These are phyloP conservation scores for Heliconius himera DNA, from an alignment of 1,140 invertebrate genomes.

Conservation along the genomic window DNA sequence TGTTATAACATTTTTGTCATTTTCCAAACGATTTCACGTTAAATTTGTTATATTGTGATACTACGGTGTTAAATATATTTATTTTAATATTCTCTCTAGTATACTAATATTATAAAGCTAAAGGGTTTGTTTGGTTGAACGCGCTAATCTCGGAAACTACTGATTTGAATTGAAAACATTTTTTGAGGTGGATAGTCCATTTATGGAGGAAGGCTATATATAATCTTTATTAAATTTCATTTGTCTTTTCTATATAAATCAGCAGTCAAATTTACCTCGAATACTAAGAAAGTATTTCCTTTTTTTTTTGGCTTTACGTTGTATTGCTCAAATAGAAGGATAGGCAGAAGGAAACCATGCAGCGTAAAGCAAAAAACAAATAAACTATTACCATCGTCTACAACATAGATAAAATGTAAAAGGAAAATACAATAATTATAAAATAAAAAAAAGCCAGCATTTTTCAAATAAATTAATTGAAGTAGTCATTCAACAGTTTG, in stretches of 20 bases:
- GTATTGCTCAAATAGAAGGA: no score
- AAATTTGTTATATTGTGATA: neutral
- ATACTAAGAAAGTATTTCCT: no score
- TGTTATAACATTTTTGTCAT: slow-evolving; percentile 13
- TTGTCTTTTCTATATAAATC: no score
- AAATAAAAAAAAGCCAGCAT: neutral
- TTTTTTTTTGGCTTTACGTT: no score
- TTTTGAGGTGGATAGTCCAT: no score
- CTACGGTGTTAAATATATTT: neutral
- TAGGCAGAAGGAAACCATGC: no score
- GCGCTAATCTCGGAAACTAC: no score
- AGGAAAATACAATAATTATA: neutral
- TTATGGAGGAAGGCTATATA: no score
- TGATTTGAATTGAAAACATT: no score
- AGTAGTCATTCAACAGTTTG: neutral
- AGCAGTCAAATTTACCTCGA: no score
- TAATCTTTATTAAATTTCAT: no score
- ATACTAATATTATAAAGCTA: neutral
- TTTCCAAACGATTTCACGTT: neutral
- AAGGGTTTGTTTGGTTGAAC: no score
- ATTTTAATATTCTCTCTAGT: neutral
- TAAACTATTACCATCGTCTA: neutral
- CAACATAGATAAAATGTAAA: neutral
- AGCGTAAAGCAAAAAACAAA: neutral
- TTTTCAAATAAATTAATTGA: neutral